Conservation (phyloP, 2,888 invertebrate species). For the Spatulosminthurus flaviceps region DNA sequence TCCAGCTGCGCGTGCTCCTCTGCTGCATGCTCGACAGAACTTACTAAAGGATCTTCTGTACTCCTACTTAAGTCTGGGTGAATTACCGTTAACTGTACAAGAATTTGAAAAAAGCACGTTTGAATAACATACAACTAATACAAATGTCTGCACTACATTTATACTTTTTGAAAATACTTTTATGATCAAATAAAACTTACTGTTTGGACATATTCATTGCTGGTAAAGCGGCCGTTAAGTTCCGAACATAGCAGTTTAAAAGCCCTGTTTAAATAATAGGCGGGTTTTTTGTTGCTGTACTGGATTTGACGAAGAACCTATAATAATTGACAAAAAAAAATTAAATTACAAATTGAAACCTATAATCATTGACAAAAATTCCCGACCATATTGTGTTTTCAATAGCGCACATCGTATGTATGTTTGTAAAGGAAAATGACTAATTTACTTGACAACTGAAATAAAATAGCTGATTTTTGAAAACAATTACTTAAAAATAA, state of each 20-base stretch:
- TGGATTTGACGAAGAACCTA: slow-evolving; percentile 78
- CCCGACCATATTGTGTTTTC: too few relatives aligned
- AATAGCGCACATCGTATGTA: too few relatives aligned
- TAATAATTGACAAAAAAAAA: background rate
- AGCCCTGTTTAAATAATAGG: slow-evolving; percentile 92
- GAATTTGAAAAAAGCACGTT: background rate
- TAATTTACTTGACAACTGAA: too few relatives aligned
- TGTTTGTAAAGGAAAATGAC: too few relatives aligned
- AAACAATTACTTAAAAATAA: too few relatives aligned
- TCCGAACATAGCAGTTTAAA: slow-evolving; percentile 96
- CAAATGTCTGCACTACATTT: background rate
- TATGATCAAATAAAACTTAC: slow-evolving; percentile 67
- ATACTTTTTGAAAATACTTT: slow-evolving; percentile 23
- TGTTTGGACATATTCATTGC: slow-evolving; percentile 95
- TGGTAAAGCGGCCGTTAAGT: slow-evolving; percentile 89
- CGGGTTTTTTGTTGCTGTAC: slow-evolving; percentile 96
- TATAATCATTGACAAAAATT: too few relatives aligned
- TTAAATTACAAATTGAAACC: background rate
- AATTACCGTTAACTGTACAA: slow-evolving; percentile 78
- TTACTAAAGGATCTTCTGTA: slow-evolving; percentile 60
- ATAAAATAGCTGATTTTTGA: too few relatives aligned
- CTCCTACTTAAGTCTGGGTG: slow-evolving; percentile 76
- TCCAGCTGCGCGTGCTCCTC: slow-evolving; percentile 61
- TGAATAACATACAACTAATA: background rate
- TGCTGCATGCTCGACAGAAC: slow-evolving; percentile 54